A percentile compares a stretch with the other conserved stretches of the same genome.
Evolutionary conservation across 2,888 invertebrate genomes (phyloP).

Genomic region (Synanthedon formicaeformis): DNA sequence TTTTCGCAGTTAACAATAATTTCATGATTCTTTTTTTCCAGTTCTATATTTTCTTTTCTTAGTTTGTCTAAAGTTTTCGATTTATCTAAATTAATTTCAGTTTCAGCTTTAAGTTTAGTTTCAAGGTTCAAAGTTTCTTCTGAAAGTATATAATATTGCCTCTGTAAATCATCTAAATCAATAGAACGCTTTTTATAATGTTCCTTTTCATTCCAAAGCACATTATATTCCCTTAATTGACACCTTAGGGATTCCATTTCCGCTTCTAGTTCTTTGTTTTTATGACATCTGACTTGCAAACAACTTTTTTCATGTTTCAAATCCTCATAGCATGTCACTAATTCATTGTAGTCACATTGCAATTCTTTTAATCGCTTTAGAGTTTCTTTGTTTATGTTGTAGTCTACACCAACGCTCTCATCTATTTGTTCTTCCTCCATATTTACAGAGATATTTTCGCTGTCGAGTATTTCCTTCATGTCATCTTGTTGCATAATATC

Average conservation of each 20-base stretch:
- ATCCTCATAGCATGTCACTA: slow-evolving; percentile 45
- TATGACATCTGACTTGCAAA: slow-evolving; percentile 31
- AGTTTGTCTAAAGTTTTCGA: slow-evolving; percentile 36
- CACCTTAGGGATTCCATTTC: slow-evolving; percentile 35
- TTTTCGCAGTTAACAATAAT: slow-evolving; percentile 40
- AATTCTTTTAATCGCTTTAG: slow-evolving; percentile 44
- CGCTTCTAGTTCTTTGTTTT: slow-evolving; percentile 41
- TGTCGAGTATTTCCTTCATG: slow-evolving; percentile 51
- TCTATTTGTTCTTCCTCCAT: slow-evolving; percentile 19
- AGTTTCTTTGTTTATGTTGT: slow-evolving; percentile 41
- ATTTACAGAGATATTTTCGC: slow-evolving; percentile 21
- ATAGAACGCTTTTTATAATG: slow-evolving; percentile 46
- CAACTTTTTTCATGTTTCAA: slow-evolving; percentile 44
- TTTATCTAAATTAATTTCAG: slow-evolving; percentile 50
- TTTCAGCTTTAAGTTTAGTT: slow-evolving; percentile 45
- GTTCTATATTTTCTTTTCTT: slow-evolving; percentile 34
- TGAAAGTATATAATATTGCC: slow-evolving; percentile 43
- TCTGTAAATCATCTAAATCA: slow-evolving; percentile 47
- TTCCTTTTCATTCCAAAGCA: slow-evolving; percentile 56
- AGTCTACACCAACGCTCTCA: slow-evolving; percentile 22
- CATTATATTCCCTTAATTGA: slow-evolving; percentile 45
- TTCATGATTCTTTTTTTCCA: slow-evolving; percentile 46
- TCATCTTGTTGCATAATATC: slow-evolving; percentile 57
- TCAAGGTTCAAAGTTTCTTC: slow-evolving; percentile 53
- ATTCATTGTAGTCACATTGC: slow-evolving; percentile 48